These are phyloP conservation scores for Notolepis coatsorum DNA, from an alignment of 2,797 vertebrate species.

Conservation along the genomic window DNA sequence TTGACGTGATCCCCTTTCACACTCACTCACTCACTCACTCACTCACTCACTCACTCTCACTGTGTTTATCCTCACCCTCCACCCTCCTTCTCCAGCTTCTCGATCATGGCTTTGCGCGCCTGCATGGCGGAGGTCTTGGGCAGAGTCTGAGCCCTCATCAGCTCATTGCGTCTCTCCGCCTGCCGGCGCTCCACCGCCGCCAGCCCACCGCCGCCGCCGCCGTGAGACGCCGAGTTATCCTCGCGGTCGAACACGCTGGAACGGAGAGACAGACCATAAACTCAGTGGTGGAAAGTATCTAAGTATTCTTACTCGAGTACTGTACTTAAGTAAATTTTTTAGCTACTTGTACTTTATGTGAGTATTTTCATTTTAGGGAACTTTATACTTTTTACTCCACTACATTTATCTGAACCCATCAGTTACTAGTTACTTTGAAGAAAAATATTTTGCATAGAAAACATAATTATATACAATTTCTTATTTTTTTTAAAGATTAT, in stretches of 20 bases:
- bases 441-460: no score
- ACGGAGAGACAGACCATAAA: neutral
- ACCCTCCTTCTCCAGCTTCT: constrained; percentile 93
- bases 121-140: constrained; percentile 93
- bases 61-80: constrained; percentile 75
- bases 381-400: no score
- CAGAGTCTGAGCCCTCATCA: constrained; percentile 93
- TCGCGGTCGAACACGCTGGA: constrained; percentile 94
- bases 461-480: no score
- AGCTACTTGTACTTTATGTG: no score
- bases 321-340: no score
- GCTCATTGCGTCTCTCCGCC: constrained; percentile 91
- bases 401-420: no score
- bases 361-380: no score
- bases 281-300: no score
- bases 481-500: no score
- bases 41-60: neutral
- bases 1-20: constrained; percentile 24
- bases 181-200: constrained; percentile 88
- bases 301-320: no score
- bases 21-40: no score
- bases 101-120: constrained; percentile 95
- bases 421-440: no score
- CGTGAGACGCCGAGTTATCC: constrained; percentile 84
- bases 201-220: constrained; percentile 79